Conservation (phyloP, 2,113 vertebrate genomes). For the Cyprinodon variegatus region DNA sequence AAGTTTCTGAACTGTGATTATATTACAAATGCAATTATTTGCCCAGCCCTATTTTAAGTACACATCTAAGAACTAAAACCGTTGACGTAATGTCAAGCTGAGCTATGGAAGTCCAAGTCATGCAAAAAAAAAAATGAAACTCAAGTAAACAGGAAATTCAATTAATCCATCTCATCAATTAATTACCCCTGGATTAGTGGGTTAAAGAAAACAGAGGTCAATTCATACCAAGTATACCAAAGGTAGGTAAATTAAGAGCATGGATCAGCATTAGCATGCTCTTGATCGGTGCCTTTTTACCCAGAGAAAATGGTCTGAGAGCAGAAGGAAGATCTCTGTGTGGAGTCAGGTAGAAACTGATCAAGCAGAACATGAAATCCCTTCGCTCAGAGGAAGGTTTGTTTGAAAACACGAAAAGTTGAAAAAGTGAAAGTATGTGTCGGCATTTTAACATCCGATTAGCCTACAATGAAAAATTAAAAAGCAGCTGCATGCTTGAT, state of each 20-base stretch:
- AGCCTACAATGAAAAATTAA: slow-evolving; percentile 17
- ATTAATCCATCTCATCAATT: no score
- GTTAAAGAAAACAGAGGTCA: slow-evolving; percentile 40
- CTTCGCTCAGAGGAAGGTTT: not conserved
- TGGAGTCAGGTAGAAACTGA: slow-evolving; percentile 45
- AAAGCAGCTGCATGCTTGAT: slow-evolving; percentile 1
- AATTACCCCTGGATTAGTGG: slow-evolving; percentile 4
- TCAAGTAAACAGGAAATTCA: no score
- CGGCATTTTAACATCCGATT: slow-evolving; percentile 11
- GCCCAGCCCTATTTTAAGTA: no score
- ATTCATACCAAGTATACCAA: slow-evolving; percentile 32
- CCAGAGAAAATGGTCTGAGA: slow-evolving; percentile 13
- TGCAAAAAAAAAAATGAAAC: no score
- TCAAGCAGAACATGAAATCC: slow-evolving; percentile 35
- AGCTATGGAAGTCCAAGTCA: no score
- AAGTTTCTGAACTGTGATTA: no score
- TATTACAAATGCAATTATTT: no score
- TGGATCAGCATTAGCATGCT: slow-evolving; percentile 25
- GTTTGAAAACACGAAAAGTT: not conserved
- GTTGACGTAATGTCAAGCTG: no score
- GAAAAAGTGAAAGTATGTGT: slow-evolving; percentile 6
- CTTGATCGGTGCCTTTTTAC: not conserved
- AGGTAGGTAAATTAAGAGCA: slow-evolving; percentile 39
- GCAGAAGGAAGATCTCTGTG: slow-evolving; percentile 21
- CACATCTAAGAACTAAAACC: no score